Evolutionary conservation across 2,888 invertebrate species (phyloP).

Genomic region (Protonemura montana): DNA sequence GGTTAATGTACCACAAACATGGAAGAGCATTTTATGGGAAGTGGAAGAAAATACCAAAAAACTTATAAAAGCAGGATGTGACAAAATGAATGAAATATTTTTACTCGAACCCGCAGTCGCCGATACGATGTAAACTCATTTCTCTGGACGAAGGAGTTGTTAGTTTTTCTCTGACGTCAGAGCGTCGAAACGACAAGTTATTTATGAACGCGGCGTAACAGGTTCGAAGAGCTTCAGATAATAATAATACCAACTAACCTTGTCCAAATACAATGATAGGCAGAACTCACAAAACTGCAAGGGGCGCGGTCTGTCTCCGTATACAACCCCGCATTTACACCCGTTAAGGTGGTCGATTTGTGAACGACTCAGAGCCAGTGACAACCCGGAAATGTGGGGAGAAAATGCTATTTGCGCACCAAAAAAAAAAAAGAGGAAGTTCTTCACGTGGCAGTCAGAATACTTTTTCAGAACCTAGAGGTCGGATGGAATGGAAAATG

Average conservation of each 20-base stretch:
- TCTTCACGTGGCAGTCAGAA: too few relatives aligned
- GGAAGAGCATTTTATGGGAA: too few relatives aligned
- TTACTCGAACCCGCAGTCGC: neutral
- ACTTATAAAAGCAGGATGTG: too few relatives aligned
- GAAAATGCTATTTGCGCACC: neutral
- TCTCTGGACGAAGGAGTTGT: neutral
- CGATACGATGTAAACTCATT: neutral
- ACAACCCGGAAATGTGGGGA: neutral
- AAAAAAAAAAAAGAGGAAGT: neutral
- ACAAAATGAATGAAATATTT: neutral
- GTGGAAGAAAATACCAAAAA: too few relatives aligned
- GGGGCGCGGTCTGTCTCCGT: neutral
- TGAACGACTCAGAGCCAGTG: neutral
- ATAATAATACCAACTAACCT: slow-evolving; percentile 7
- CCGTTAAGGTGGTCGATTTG: neutral
- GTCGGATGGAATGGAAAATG: neutral
- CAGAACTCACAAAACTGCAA: neutral
- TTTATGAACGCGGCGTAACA: neutral
- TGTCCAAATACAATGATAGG: neutral
- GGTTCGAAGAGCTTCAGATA: neutral
- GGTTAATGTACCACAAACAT: neutral
- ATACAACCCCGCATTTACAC: neutral
- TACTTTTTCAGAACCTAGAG: too few relatives aligned
- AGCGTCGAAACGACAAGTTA: neutral
- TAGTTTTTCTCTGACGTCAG: neutral